phyloP scores from a whole-genome alignment of 1,140 invertebrate genomes.

The Danaus plexippus region DNA sequence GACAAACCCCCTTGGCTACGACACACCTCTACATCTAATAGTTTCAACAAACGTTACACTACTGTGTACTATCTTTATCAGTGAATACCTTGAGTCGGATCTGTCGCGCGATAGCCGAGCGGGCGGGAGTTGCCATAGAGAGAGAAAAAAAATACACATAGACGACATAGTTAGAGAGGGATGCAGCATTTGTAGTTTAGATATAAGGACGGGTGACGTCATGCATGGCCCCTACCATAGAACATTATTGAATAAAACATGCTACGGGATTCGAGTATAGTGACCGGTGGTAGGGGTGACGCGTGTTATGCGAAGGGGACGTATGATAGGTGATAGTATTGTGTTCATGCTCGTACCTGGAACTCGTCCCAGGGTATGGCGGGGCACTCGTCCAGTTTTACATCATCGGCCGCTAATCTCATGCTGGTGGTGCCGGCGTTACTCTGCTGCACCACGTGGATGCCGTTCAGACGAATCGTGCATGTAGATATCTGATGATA shows the following conservation, averaged over 20 bases:
- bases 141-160: slow-evolving; percentile 59
- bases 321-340: too few relatives aligned
- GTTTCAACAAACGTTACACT: slow-evolving; percentile 52
- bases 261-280: too few relatives aligned
- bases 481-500: slow-evolving; percentile 81
- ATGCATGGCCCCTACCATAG: neutral
- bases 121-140: slow-evolving; percentile 64
- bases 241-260: too few relatives aligned
- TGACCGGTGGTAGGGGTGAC: too few relatives aligned
- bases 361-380: slow-evolving; percentile 95
- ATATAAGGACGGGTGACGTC: slow-evolving; percentile 28
- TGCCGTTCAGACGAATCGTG: slow-evolving; percentile 85
- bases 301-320: too few relatives aligned
- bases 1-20: slow-evolving; percentile 70
- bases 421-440: slow-evolving; percentile 80
- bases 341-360: slow-evolving; percentile 76
- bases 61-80: slow-evolving; percentile 29
- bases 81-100: slow-evolving; percentile 64
- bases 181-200: slow-evolving; percentile 28
- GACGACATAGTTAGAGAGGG: slow-evolving; percentile 63
- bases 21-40: slow-evolving; percentile 64
- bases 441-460: slow-evolving; percentile 87
- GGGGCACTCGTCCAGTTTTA: slow-evolving; percentile 85
- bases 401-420: slow-evolving; percentile 82
- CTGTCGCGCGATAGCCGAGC: slow-evolving; percentile 67